Base-by-base conservation (phyloP, 1,140 invertebrate species). In the Leptopilina boulardi region DNA sequence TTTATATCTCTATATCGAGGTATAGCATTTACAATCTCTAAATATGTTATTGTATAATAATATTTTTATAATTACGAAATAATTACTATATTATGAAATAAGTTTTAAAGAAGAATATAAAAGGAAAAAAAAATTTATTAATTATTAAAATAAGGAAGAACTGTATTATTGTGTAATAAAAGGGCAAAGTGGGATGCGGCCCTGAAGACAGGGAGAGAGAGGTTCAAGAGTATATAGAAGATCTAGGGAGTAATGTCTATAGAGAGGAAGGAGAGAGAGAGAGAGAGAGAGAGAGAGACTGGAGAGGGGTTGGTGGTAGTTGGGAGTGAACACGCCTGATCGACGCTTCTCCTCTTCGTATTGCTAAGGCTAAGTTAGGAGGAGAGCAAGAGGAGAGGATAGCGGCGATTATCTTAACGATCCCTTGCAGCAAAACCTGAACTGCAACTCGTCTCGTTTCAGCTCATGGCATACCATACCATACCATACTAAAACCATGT, bases 371-470 rank as follows among this genome's bases (percentile, higher is more conserved):
- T 87, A 89, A 89, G 88, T 89, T 89, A 89, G 89, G 87, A 88
- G 85, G 87, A n/a, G n/a, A n/a, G n/a, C n/a, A n/a, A n/a, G n/a
- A n/a, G n/a, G n/a, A n/a, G n/a, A 88, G 87, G 89, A 89, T 90
- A 90, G 88, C 84, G 80, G 83, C 88, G 87, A 90, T 90, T 90
- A 90, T 90, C 87, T 90, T 90, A 90, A 89, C 90, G 90, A 90
- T 89, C 86, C 86, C 89, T 85, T 87, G 85, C 79, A 86, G 88
- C 86, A 90, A 89, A 91, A 91, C 90, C 88, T 88, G 89, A 90
- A 88, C 88, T 83, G 88, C 87, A 89, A 90, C 88, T 87, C 87
- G 86, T 85, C 84, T 81, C 81, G 75, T 78, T 80, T 75, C 76
- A 78, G 76, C 70, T 72, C 78, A 78, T 71, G 76, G 76, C 83